These are phyloP conservation scores for Hyalella azteca DNA, from an alignment of 2,888 invertebrate genomes.

Conservation along the genomic window DNA sequence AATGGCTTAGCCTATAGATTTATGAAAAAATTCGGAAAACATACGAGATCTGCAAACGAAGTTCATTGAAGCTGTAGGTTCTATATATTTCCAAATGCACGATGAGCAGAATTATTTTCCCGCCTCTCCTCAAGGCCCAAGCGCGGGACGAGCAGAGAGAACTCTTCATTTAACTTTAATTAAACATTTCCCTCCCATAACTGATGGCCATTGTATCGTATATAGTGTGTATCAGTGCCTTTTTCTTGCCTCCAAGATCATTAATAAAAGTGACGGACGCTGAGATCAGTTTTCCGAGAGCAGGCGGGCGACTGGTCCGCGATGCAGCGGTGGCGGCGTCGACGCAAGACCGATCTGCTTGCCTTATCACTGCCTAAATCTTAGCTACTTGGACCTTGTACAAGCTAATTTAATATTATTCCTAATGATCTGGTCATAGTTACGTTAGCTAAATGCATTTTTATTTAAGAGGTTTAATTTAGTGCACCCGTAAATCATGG, in stretches of 20 bases:
- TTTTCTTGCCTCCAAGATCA: background rate
- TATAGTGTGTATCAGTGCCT: conserved; percentile 30
- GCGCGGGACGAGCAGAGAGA: background rate
- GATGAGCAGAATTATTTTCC: conserved; percentile 1
- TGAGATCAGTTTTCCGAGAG: conserved; percentile 13
- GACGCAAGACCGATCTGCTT: background rate
- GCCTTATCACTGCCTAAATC: background rate
- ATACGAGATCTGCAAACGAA: too few species aligned
- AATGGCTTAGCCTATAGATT: too few species aligned
- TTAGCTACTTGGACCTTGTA: too few species aligned
- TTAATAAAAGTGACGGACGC: conserved; percentile 36
- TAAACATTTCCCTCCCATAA: conserved; percentile 31
- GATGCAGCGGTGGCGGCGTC: background rate
- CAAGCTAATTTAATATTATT: too few species aligned
- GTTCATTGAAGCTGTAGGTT: too few species aligned
- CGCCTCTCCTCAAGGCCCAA: background rate
- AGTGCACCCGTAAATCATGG: too few species aligned
- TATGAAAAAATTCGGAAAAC: too few species aligned
- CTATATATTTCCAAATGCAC: too few species aligned
- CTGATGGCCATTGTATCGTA: conserved; percentile 34
- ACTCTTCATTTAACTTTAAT: conserved; percentile 12
- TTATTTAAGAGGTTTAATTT: too few species aligned
- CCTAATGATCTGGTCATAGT: too few species aligned
- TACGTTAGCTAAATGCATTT: too few species aligned
- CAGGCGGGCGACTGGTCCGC: background rate